A percentile compares a stretch with the other conserved stretches of the same genome.
These are phyloP conservation scores for Origma solitaria DNA, from an alignment of 2,113 vertebrate genomes.

Conservation along the genomic window DNA sequence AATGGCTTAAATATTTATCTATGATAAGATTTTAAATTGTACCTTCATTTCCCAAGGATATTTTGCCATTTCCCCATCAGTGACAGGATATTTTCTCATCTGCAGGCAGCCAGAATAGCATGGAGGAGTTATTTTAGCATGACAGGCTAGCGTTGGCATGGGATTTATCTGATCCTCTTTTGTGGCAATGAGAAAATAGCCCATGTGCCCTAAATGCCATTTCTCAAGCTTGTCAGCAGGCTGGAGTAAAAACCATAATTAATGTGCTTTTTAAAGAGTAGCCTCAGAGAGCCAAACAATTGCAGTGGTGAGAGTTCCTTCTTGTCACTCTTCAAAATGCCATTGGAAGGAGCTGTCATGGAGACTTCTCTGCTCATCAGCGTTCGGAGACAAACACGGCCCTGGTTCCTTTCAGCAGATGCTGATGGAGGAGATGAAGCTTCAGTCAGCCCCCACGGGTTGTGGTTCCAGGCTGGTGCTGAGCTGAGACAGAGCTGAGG, in stretches of 20 bases:
- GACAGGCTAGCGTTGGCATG: neutral
- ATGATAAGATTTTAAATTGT: neutral
- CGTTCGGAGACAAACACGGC: neutral
- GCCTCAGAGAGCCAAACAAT: conserved; percentile 28
- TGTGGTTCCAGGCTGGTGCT: neutral
- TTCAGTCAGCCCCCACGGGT: neutral
- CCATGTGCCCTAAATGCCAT: neutral
- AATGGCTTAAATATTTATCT: neutral
- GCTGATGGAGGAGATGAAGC: neutral
- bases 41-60: neutral
- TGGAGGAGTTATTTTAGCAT: neutral
- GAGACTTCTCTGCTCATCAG: neutral
- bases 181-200: neutral
- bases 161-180: conserved; percentile 40
- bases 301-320: neutral
- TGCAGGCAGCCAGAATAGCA: neutral
- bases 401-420: neutral
- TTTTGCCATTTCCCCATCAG: neutral
- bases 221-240: neutral
- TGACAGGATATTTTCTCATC: neutral
- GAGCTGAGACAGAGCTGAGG: neutral
- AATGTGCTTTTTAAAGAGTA: conserved; percentile 26
- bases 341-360: conserved; percentile 1
- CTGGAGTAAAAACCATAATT: neutral
- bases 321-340: neutral